Base-by-base conservation (phyloP, 2,888 invertebrate species). In the Dryomyza anilis region DNA sequence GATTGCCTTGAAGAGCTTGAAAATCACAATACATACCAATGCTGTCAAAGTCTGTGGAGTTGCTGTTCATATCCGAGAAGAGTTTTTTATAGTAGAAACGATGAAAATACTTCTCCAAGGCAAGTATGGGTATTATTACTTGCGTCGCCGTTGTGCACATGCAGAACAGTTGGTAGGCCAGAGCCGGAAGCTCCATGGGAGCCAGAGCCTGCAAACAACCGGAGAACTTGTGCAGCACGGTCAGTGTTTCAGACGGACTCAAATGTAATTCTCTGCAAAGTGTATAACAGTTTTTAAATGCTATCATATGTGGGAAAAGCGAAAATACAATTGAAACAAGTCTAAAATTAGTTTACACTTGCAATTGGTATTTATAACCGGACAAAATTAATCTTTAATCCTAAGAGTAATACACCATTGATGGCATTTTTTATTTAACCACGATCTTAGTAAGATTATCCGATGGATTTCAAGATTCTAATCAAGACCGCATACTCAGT, bases 91-190 rank as follows among this genome's bases (percentile, higher is more conserved):
- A 78, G 64, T 85, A 85, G 58, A 78, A 78, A 12, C 78, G 72
- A 60, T 83, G 73, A 71, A 87, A 87, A 73, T 87, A 88, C 69
- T 83, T 83, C 19, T 84, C 83, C 19, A 88, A 74, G 0, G 85
- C 82, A 46, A 86, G 76, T 39, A 87, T 77, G 1, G 87, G 80
- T 62, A 84, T 79, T 1, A 83, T 74, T n/a, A 83, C 70, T 45
- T 82, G 81, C 0, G 75, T 64, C 1, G 76, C 83, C 68, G 67
- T 81, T 70, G 70, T 84, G 71, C 87, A 88, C 45, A 90, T 81
- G 63, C 84, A 85, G 52, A 90, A 82, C 55, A 89, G 74, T 70
- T 90, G 89, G 78, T 87, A 87, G 0, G 87, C 85, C 52, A 90
- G 81, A 1, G 88, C 84, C 3, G 90, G 89, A 39, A 90, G 72